Base-by-base conservation (phyloP, 1,140 invertebrate genomes). In the Hylaeus anthracinus region DNA sequence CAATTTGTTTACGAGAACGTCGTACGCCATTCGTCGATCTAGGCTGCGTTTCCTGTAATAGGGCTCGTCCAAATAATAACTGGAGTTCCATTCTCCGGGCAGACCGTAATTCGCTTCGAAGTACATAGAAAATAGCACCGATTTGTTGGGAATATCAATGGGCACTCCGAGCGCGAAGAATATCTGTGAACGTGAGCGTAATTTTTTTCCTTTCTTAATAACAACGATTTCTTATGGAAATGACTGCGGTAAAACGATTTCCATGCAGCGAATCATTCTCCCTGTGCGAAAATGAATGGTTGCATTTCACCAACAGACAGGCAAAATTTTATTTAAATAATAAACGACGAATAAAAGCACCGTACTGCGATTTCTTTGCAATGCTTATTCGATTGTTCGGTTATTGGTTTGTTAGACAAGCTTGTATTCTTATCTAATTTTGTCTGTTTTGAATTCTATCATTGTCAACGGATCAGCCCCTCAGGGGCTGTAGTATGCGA, bases 71-170 rank as follows among this genome's bases (percentile, higher is more conserved):
- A 81, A 63, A 58, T 76, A 86, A 53, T 90, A 74, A 72, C 66
- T 87, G 1, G 82, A 77, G 55, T 86, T 91, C 77, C 86, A 88
- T 53, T 86, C 74, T 26, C 79, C 65, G 0, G 93, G 93, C 3
- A 93, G 67, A 5, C 9, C 65, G 61, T 94, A 94, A 89, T 93
- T 93, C 8, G 92, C 93, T 71, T 94, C 93, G 70, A 94, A 93
- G 85, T 93, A 93, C 41, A 91, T 85, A 0, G 93, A 90, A n/a
- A 93, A 63, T 10, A 92, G 84, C 26, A 94, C 86, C 5, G 92
- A 90, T 81, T 93, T 92, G 64, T 92, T 88, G 0, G 92, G 89
- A 12, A 93, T 67, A 41, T 93, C 92, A 2, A 94, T 9, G 0
- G 93, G 93, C 37, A 94, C 87, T 5, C 91, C 88, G 61, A 93